Conservation (phyloP, 2,113 vertebrate genomes). For the Marmota monax region DNA sequence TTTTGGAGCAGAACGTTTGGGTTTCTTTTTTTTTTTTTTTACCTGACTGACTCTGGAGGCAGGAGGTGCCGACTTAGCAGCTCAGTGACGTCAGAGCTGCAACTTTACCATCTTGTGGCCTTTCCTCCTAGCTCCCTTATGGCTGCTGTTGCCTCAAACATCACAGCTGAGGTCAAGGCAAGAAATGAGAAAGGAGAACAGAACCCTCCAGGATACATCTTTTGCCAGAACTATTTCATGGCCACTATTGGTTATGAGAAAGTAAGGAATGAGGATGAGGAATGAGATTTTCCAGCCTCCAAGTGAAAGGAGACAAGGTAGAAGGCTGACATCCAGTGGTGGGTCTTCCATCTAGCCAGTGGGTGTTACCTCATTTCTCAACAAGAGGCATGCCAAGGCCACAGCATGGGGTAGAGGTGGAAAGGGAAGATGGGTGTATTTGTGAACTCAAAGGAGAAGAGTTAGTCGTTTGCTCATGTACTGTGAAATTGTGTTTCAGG, state of each 20-base stretch:
- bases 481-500: not conserved
- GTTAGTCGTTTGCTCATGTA: not conserved
- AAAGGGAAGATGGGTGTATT: not conserved
- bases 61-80: not conserved
- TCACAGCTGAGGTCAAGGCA: not conserved
- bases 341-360: not conserved
- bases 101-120: not conserved
- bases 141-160: not conserved
- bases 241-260: not conserved
- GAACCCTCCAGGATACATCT: not conserved
- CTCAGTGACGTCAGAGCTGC: fast-evolving
- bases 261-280: not conserved
- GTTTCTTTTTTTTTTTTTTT: not conserved
- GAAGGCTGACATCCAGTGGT: not conserved
- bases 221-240: not conserved
- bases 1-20: not conserved
- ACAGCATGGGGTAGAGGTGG: not conserved
- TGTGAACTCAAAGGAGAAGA: not conserved
- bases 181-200: not conserved
- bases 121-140: not conserved
- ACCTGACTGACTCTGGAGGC: not conserved
- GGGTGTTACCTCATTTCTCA: not conserved
- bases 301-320: not conserved
- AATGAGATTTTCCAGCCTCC: not conserved
- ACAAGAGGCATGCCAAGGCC: not conserved